Base-by-base conservation (phyloP, 2,888 invertebrate genomes). In the Agrotis segetum region DNA sequence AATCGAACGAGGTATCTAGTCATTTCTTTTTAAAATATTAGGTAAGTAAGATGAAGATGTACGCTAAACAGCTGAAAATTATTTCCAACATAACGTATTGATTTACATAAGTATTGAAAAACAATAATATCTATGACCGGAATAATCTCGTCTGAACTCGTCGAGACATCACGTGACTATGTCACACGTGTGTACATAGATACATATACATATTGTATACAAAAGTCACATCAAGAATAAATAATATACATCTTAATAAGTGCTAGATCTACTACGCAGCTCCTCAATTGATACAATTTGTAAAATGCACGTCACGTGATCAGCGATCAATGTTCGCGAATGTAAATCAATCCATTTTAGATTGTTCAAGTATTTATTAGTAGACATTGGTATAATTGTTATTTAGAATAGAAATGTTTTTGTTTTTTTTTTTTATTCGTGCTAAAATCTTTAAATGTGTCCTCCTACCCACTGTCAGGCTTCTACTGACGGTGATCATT, bases 211-310 rank as follows among this genome's bases (percentile, higher is more conserved):
- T 7, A 34, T 0, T 7, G 34, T 34, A 34, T 34, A 34, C 34
- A 6, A 29, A 29, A 3, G 6, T 29, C 6, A 52, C 11, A 55
- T 2, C 55, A 29, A n/a, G n/a, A n/a, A n/a, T 49, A 49, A 2
- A 29, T 46, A 53, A 53, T 44, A 50, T 13, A 47, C 19, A 68
- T 44, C 17, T 55, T 21, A n/a, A 56, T 7, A 14, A 29, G 9
- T 24, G 5, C 29, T 67, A 64, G 44, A 71, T 17, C 0, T 62
- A 58, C 64, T 60, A 56, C 75, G 69, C 65, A 70, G 52, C 24
- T 14, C 69, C 63, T 69, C 56, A 82, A 79, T 79, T 82, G 82
- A 50, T 53, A 63, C 68, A 73, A 79, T 78, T 79, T 73, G 49
- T 40, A 46, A 34, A 19, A 47, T 62, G 46, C 49, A 49, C 6